phyloP scores from a whole-genome alignment of 2,797 vertebrate species.

The Anisognathus igniventris region DNA sequence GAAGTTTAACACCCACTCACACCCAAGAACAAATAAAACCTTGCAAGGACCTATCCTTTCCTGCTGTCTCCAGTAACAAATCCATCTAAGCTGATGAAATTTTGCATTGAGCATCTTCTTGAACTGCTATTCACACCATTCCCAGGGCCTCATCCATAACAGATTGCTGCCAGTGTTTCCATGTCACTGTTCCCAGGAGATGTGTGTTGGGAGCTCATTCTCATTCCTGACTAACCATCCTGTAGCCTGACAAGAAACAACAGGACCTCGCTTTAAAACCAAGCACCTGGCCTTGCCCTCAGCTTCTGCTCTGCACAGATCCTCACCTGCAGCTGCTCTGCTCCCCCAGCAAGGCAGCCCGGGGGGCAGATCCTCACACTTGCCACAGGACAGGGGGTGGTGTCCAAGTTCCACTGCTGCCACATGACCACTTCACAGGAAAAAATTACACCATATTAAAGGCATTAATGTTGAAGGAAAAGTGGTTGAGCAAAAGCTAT shows the following conservation, averaged over 20 bases:
- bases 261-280: neutral
- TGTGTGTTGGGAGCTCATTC: neutral
- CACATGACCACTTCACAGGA: rapidly evolving
- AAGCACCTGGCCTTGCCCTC: neutral
- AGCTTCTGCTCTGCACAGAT: rapidly evolving
- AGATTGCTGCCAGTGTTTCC: neutral
- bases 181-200: neutral
- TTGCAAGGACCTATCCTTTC: neutral
- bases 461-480: neutral
- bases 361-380: rapidly evolving
- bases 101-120: neutral
- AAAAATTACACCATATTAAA: neutral
- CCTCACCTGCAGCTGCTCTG: neutral
- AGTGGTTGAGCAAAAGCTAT: neutral
- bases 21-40: neutral
- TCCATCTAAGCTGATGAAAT: neutral
- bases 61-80: neutral
- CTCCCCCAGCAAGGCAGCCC: neutral
- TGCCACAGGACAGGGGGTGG: no score
- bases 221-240: neutral
- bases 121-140: neutral
- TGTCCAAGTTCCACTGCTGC: neutral
- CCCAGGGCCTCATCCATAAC: neutral
- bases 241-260: neutral
- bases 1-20: neutral